Percentiles rank a stretch among this genome's conserved stretches.
These are phyloP conservation scores for Macrocentrus cingulum DNA, from an alignment of 1,140 invertebrate genomes.

Conservation along the genomic window DNA sequence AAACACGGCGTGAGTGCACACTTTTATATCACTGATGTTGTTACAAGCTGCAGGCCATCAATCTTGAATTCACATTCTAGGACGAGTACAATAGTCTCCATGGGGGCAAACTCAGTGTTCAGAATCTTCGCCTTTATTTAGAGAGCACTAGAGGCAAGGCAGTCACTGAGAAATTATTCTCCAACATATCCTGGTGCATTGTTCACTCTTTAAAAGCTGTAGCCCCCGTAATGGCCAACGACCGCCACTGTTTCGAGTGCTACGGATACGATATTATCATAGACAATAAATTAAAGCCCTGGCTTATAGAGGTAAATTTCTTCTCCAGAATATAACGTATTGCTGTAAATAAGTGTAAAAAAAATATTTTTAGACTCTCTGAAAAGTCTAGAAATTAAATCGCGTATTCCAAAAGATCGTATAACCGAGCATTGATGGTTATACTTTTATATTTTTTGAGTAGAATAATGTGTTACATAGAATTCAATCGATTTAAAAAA, in stretches of 20 bases:
- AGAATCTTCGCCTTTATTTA: slow-evolving; percentile 87
- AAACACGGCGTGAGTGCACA: slow-evolving; percentile 72
- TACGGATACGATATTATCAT: slow-evolving; percentile 88
- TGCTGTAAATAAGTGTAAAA: background rate
- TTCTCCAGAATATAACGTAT: background rate
- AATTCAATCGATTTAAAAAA: too few species aligned
- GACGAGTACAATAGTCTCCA: slow-evolving; percentile 94
- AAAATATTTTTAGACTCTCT: too few species aligned
- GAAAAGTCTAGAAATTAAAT: too few species aligned
- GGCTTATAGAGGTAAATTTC: slow-evolving; percentile 76
- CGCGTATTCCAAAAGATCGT: too few species aligned
- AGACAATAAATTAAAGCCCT: slow-evolving; percentile 82
- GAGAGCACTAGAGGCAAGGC: slow-evolving; percentile 88
- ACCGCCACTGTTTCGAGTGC: slow-evolving; percentile 81
- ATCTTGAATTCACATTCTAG: slow-evolving; percentile 53
- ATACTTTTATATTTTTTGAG: too few species aligned
- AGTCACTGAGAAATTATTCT: slow-evolving; percentile 81
- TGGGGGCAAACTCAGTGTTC: slow-evolving; percentile 91
- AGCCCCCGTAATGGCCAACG: slow-evolving; percentile 73
- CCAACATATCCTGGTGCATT: slow-evolving; percentile 86
- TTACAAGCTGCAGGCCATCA: slow-evolving; percentile 2
- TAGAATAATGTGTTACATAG: too few species aligned
- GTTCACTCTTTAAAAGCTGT: slow-evolving; percentile 82
- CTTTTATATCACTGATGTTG: background rate
- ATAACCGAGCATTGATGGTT: too few species aligned